Evolutionary conservation across 2,113 vertebrate genomes (phyloP).

Genomic region (Bos taurus): DNA sequence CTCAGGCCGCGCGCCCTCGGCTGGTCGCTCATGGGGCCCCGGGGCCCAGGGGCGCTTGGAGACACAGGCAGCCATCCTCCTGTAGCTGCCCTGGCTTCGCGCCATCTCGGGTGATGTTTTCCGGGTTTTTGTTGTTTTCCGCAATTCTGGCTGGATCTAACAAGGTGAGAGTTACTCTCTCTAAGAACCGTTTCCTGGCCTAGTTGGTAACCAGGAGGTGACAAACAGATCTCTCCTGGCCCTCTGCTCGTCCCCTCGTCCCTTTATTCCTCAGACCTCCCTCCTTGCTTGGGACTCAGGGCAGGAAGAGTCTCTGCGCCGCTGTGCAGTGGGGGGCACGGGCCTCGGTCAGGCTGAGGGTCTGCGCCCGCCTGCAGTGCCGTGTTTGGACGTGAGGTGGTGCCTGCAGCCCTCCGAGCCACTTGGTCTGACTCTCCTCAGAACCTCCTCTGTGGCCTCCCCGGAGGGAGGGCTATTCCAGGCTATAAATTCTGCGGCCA

Average conservation of each 20-base stretch:
- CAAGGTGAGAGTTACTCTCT: neutral
- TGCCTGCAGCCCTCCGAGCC: conserved; percentile 69
- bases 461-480: neutral
- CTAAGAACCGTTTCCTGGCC: neutral
- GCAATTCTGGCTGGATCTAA: neutral
- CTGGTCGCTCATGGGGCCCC: neutral
- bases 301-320: neutral
- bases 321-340: rapidly evolving
- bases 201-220: neutral
- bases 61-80: neutral
- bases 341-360: rapidly evolving
- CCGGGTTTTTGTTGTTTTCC: neutral
- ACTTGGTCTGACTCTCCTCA: neutral
- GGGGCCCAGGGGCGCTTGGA: neutral
- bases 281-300: neutral
- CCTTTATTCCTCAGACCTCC: neutral
- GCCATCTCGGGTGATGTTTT: neutral
- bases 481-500: neutral
- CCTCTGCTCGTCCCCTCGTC: neutral
- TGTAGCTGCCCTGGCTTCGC: too few species aligned
- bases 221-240: neutral
- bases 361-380: conserved; percentile 59
- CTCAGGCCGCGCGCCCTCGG: too few species aligned
- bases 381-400: conserved; percentile 74
- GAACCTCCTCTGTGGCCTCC: neutral